These are phyloP conservation scores for Conops quadrifasciatus DNA, from an alignment of 2,888 invertebrate genomes.

Conservation along the genomic window DNA sequence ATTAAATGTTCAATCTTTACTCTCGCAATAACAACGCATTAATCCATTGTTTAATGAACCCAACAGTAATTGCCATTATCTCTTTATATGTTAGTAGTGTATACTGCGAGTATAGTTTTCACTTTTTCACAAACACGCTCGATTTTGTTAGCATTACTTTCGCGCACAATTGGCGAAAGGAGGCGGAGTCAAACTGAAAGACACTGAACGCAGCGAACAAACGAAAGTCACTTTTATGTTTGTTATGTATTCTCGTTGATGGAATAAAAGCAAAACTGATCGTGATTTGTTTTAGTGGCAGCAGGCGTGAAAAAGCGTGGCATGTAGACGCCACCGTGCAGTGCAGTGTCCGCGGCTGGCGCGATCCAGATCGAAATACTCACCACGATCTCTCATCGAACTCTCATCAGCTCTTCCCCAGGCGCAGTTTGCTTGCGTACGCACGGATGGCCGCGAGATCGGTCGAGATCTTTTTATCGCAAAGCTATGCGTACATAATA, in stretches of 20 bases:
- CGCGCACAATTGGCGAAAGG: not conserved
- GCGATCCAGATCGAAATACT: not conserved
- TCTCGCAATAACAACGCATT: too few relatives aligned
- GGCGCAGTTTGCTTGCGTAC: too few relatives aligned
- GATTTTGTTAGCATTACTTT: not conserved
- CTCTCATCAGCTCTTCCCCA: too few relatives aligned
- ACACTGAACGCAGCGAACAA: not conserved
- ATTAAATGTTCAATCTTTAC: too few relatives aligned
- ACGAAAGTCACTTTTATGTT: constrained; percentile 5
- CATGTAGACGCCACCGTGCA: not conserved
- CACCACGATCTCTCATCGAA: not conserved
- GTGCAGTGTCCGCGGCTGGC: not conserved
- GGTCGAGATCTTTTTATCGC: too few relatives aligned
- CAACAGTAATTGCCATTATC: not conserved
- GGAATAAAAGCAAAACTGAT: constrained; percentile 1
- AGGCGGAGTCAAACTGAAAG: constrained; percentile 12
- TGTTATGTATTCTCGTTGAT: not conserved
- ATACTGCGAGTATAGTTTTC: not conserved
- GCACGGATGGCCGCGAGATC: too few relatives aligned
- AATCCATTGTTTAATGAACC: too few relatives aligned
- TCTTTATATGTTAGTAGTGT: not conserved
- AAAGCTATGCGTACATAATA: not conserved
- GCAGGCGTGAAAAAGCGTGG: not conserved
- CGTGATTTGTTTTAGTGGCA: not conserved
- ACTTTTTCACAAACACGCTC: not conserved